A percentile compares a stretch with the other conserved stretches of the same genome.
Evolutionary conservation across 2,797 vertebrate species (phyloP).

Genomic region (Meriones psammophilus): DNA sequence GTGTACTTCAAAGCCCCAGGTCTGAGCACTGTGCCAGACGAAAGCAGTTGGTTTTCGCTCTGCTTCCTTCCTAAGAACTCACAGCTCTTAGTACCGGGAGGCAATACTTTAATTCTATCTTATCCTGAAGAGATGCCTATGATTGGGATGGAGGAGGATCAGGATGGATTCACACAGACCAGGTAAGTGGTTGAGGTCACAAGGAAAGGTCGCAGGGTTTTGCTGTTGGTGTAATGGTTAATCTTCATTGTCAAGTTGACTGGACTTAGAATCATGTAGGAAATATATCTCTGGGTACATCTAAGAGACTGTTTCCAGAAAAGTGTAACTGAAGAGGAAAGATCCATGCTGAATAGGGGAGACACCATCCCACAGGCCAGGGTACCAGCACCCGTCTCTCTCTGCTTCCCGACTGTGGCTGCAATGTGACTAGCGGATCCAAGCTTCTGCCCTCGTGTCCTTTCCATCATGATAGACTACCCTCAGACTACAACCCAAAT

Average conservation of each 20-base stretch:
- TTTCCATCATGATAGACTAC: not conserved
- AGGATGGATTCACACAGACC: not conserved
- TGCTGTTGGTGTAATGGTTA: not conserved
- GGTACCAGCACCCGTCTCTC: not conserved
- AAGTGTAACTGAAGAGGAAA: not conserved
- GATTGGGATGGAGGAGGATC: not conserved
- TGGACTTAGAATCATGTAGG: not conserved
- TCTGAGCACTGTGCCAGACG: not conserved
- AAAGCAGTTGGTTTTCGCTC: slow-evolving; percentile 51
- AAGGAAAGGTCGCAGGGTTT: not conserved
- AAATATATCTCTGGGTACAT: not conserved
- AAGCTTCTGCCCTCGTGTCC: not conserved
- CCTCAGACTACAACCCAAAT: not conserved
- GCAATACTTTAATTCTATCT: not conserved
- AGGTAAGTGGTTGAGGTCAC: too few relatives aligned
- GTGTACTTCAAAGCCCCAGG: slow-evolving; percentile 46
- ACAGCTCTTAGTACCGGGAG: not conserved
- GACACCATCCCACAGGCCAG: not conserved
- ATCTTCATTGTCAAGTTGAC: not conserved
- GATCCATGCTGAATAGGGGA: not conserved
- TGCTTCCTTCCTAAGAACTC: slow-evolving; percentile 36
- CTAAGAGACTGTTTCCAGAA: not conserved
- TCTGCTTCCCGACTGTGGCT: not conserved
- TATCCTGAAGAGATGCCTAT: slow-evolving; percentile 36
- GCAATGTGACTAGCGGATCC: not conserved